Percentiles rank a stretch among this genome's conserved stretches.
Evolutionary conservation across 2,797 vertebrate species (phyloP).

Genomic region (Nannoperca obscura): DNA sequence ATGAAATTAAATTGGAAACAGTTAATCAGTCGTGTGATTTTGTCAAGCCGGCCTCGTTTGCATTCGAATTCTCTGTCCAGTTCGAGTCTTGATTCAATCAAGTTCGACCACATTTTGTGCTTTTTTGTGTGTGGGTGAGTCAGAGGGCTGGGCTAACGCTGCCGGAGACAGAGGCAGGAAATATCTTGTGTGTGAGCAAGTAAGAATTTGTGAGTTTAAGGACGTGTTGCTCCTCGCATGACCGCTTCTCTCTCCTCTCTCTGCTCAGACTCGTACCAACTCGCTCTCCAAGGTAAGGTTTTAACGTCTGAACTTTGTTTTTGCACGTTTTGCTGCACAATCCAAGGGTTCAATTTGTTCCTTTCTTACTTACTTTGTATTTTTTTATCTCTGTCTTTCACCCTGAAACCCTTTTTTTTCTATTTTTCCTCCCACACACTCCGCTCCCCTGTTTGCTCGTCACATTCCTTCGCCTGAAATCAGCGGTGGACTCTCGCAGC

Average conservation of each 20-base stretch:
- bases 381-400: not conserved
- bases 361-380: not conserved
- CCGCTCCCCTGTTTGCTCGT: constrained; percentile 35
- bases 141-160: constrained; percentile 64
- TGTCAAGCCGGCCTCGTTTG: fast-evolving
- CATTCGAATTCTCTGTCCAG: not conserved
- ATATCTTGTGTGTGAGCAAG: constrained; percentile 25
- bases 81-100: constrained; percentile 27
- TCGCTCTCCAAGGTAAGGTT: constrained; percentile 66
- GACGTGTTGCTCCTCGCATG: constrained; percentile 33
- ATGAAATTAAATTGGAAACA: too few species aligned
- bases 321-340: not conserved
- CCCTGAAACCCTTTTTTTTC: not conserved
- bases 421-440: not conserved
- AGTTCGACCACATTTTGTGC: constrained; percentile 19
- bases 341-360: not conserved
- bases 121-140: constrained; percentile 42
- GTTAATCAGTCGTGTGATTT: too few species aligned
- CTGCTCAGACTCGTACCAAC: constrained; percentile 40
- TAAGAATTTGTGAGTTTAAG: constrained; percentile 26
- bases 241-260: constrained; percentile 33
- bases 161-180: constrained; percentile 72
- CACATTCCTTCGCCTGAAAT: constrained; percentile 58
- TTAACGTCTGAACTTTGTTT: constrained; percentile 14
- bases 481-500: constrained; percentile 36